Conservation (phyloP, 2,113 vertebrate genomes). For the Pachyramphus minor region DNA sequence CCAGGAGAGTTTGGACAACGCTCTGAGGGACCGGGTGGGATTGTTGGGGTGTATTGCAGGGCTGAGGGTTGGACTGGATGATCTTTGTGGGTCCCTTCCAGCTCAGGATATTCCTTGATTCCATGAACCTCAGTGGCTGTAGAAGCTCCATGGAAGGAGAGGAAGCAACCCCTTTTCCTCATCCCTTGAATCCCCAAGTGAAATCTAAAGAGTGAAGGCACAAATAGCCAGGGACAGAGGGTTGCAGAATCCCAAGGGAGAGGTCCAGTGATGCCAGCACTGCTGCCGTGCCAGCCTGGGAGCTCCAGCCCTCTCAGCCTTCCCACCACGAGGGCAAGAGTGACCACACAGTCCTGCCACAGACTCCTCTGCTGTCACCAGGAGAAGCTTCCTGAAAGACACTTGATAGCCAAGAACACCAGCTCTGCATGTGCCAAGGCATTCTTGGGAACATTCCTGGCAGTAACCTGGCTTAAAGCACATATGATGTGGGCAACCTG, state of each 20-base stretch:
- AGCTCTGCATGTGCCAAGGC: background rate
- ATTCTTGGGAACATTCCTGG: background rate
- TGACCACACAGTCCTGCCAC: background rate
- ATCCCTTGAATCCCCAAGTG: background rate
- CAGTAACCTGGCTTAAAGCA: background rate
- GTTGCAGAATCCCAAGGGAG: background rate
- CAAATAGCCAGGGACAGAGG: background rate
- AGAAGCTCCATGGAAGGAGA: background rate
- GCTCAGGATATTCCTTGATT: background rate
- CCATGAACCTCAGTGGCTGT: background rate
- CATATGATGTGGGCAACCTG: background rate
- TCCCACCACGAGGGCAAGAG: rapidly evolving
- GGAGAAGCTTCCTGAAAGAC: background rate
- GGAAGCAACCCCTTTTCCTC: background rate
- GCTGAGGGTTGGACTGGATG: rapidly evolving
- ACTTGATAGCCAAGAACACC: rapidly evolving
- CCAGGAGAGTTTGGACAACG: rapidly evolving
- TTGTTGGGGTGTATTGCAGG: background rate
- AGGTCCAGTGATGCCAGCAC: rapidly evolving
- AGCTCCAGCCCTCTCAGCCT: background rate
- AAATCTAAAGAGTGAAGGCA: background rate
- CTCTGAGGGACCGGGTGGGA: too few relatives aligned
- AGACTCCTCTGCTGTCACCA: background rate
- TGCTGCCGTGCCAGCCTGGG: background rate
- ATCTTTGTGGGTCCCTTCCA: background rate